Evolutionary conservation across 2,797 vertebrate genomes (phyloP), one percentile per base, ranked within the genome.

Genomic region (Girardinus metallicus): DNA sequence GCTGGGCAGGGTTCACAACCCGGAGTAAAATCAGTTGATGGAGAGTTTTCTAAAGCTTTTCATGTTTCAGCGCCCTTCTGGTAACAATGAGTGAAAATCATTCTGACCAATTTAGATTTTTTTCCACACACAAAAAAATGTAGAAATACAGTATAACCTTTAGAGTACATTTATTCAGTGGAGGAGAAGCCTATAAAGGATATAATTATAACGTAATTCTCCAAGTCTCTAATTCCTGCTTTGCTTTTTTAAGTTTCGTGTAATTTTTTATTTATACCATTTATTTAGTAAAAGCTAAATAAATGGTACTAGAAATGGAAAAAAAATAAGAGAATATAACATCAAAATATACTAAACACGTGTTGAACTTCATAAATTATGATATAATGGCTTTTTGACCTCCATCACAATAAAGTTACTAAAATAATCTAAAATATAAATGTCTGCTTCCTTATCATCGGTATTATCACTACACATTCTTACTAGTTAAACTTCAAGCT

Each of bases 21-120:
- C n/a, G 13, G 72, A 75, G 83, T 79, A 46, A 43, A 78, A 82
- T 81, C 76, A 74, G 41, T 79, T 82, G 80, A 80, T 78, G 1
- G 49, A 77, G 49, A 34, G 0, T 36, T 75, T 46, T 49, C 47
- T 43, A 10, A 55, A n/a, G 41, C 5, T 49, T 66, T 49, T 44
- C 13, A 46, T 70, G 36, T 43, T 43, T 70, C 66, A 6, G 23
- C 64, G 10, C 1, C 34, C 39, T 43, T n/a, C 66, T 43, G 23
- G 39, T 70, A n/a, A 26, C 13, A 2, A 70, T n/a, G 39, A 15
- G 36, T 13, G 4, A 15, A 26, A 29, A 70, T 4, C 39, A 6
- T 43, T 68, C 39, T 26, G 23, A 13, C 2, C 41, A 41, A 36
- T 21, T 36, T 21, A 43, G 39, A 43, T 21, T 9, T 4, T 57